These are phyloP conservation scores for Gordius sp. DNA, from an alignment of 2,888 invertebrate species.

Conservation along the genomic window DNA sequence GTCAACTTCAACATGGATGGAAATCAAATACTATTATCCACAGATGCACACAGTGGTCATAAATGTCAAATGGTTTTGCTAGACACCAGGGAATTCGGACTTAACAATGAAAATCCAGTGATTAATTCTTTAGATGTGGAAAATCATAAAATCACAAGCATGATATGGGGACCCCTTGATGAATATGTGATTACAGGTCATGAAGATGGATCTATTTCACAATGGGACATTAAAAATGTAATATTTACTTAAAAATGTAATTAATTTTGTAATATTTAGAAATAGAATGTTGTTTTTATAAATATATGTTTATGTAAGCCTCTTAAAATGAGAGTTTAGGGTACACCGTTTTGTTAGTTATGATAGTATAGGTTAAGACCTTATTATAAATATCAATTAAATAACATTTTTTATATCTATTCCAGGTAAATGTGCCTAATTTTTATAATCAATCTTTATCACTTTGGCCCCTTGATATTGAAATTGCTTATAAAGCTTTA, in stretches of 20 bases:
- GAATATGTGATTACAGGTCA: conserved; percentile 37
- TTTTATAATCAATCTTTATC: too few species aligned
- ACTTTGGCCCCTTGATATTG: too few species aligned
- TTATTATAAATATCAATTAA: too few species aligned
- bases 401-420: too few species aligned
- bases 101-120: conserved; percentile 41
- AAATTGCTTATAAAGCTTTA: too few species aligned
- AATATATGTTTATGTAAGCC: too few species aligned
- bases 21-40: conserved; percentile 10
- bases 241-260: conserved; percentile 11
- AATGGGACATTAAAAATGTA: conserved; percentile 53
- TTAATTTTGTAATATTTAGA: conserved; percentile 20
- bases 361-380: too few species aligned
- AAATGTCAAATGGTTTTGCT: background rate
- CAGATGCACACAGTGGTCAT: background rate
- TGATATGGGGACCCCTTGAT: conserved; percentile 54
- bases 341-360: too few species aligned
- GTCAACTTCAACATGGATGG: conserved; percentile 5
- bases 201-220: conserved; percentile 64
- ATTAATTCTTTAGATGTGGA: conserved; percentile 46
- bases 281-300: background rate
- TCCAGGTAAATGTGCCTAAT: too few species aligned
- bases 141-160: conserved; percentile 54
- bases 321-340: too few species aligned
- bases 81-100: background rate